Base-by-base conservation (phyloP, 2,113 vertebrate species). In the Suricata suricatta region DNA sequence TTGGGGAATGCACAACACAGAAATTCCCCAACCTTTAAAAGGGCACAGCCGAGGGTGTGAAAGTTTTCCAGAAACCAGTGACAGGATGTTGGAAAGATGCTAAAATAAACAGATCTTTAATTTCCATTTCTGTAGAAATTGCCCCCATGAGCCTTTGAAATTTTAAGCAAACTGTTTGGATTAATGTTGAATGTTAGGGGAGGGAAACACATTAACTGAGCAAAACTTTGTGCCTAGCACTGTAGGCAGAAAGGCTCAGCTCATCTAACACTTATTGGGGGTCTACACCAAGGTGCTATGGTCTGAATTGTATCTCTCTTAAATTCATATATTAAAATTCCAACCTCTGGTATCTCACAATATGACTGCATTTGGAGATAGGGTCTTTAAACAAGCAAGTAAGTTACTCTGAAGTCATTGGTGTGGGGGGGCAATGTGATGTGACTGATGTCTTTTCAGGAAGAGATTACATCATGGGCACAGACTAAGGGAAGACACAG, bases 21-120 rank as follows among this genome's bases (percentile, higher is more conserved):
- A 95, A 66, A 92, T 71, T 33, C 16, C 31, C 44, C 21, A 72
- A n/a, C 47, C n/a, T 84, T 41, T 82, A 33, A 90, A 71, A 88
- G 47, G 95, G 90, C 54, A 84, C 25, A 54, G 52, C 2, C n/a
- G 31, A 89, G 87, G 63, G 47, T 88, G 31, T 57, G 50, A 95
- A 93, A 74, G 17, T 80, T 76, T 94, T 68, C 29, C 44, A 90
- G 50, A 93, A 82, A 88, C 5, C 27, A 91, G 57, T 41, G 25
- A 93, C 88, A 33, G 38, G 52, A 88, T 87, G n/a, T 44, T 88
- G 27, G 15, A 94, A 89, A 90, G 66, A 82, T 35, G 35, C 66
- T 96, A 95, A 96, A 94, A 52, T 76, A 92, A 91, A 50, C 29
- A 96, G 41, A 82, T 38, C 14, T 95, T 97, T 63, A 50, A 72